phyloP scores from a whole-genome alignment of 2,888 invertebrate genomes.

The Drosophila kanekoi region DNA sequence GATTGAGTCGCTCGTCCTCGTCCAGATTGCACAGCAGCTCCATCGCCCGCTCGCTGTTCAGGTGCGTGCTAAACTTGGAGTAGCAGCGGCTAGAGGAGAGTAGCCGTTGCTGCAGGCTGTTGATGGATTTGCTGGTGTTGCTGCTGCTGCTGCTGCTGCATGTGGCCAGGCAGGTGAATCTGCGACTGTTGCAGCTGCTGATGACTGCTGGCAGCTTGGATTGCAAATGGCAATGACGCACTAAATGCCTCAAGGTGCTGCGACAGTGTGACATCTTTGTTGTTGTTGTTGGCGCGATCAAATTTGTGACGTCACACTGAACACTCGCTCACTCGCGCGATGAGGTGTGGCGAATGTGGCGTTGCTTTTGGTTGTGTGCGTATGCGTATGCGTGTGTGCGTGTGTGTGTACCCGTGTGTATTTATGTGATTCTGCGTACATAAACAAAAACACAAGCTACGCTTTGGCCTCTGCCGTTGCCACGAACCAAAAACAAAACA shows the following conservation, averaged over 20 bases:
- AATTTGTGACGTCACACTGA: constrained; percentile 53
- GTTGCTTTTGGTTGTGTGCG: constrained; percentile 1
- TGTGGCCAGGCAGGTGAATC: constrained; percentile 19
- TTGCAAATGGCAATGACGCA: constrained; percentile 39
- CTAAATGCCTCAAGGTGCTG: constrained; percentile 37
- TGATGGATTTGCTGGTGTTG: constrained; percentile 7
- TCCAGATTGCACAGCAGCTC: constrained; percentile 90
- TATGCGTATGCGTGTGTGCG: not conserved
- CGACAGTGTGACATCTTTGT: constrained; percentile 50
- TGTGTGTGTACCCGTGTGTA: constrained; percentile 1
- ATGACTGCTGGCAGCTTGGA: not conserved
- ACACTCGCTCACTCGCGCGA: not conserved
- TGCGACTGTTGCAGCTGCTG: constrained; percentile 8
- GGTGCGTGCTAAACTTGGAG: constrained; percentile 64
- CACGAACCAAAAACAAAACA: constrained; percentile 48
- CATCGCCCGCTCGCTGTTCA: constrained; percentile 89
- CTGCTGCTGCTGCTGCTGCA: constrained; percentile 11
- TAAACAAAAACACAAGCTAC: constrained; percentile 58
- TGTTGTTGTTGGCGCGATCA: constrained; percentile 24
- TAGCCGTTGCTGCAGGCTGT: constrained; percentile 7
- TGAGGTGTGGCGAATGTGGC: not conserved
- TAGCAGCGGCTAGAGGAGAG: constrained; percentile 34
- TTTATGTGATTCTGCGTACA: constrained; percentile 18
- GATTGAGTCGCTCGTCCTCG: constrained; percentile 89
- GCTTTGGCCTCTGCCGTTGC: constrained; percentile 38